Conservation (phyloP, 1,140 invertebrate genomes). For the Anastatus disparis region DNA sequence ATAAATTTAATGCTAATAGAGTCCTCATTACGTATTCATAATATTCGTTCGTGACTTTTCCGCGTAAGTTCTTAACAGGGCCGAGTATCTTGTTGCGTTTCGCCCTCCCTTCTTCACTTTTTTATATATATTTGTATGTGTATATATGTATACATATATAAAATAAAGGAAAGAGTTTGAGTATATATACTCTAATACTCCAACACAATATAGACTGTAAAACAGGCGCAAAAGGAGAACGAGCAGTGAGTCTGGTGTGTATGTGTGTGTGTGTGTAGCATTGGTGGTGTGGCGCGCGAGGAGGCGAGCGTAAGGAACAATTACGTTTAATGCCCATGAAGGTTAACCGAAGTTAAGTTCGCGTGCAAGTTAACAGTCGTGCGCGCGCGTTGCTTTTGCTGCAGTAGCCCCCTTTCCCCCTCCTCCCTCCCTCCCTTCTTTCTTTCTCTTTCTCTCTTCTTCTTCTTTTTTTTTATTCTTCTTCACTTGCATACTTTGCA, state of each 20-base stretch:
- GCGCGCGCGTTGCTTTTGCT: no score
- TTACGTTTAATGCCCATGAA: constrained; percentile 42
- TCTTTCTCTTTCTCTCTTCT: constrained; percentile 5
- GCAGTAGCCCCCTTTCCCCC: neutral
- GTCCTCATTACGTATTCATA: constrained; percentile 37
- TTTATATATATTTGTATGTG: no score
- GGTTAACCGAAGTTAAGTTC: constrained; percentile 36
- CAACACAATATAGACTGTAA: neutral
- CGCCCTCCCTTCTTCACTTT: neutral
- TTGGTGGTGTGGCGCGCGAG: no score
- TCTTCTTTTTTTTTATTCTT: neutral
- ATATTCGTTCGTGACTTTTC: constrained; percentile 41
- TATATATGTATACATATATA: neutral
- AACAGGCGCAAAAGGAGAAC: no score
- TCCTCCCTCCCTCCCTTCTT: neutral
- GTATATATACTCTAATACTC: no score
- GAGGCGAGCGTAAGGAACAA: constrained; percentile 35
- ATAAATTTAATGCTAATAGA: constrained; percentile 40
- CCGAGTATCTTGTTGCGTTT: constrained; percentile 33
- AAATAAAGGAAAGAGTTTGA: no score
- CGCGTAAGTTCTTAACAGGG: constrained; percentile 32
- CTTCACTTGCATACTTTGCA: no score
- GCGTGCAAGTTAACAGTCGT: constrained; percentile 40
- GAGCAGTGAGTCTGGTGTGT: no score
- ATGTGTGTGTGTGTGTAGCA: no score